Evolutionary conservation across 1,140 invertebrate species (phyloP).

Genomic region (Heliconius hewitsoni): DNA sequence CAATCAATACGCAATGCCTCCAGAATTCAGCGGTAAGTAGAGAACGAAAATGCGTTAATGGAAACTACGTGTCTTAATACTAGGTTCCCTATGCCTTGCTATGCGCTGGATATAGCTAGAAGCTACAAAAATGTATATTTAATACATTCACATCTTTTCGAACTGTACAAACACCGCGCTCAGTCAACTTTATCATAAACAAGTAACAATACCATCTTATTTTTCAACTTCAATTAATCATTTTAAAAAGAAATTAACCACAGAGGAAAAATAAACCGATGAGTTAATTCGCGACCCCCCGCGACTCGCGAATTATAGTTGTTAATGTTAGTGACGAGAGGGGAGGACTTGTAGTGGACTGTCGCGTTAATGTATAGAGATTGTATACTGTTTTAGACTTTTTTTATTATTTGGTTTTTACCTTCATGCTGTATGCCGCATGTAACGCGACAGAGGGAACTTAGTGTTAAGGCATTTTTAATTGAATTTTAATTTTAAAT

Average conservation of each 20-base stretch:
- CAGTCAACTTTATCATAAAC: neutral
- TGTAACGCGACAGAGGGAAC: neutral
- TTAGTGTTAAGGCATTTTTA: neutral
- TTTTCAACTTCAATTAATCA: neutral
- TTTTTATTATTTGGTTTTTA: neutral
- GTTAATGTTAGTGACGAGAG: neutral
- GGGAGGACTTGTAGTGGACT: neutral
- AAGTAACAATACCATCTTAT: neutral
- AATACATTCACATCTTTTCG: too few species aligned
- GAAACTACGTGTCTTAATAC: too few species aligned
- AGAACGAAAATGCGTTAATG: too few species aligned
- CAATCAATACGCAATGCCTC: too few species aligned
- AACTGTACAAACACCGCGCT: neutral
- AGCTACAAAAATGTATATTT: too few species aligned
- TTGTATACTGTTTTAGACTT: neutral
- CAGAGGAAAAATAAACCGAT: neutral
- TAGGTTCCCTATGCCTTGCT: too few species aligned
- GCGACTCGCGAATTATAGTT: neutral
- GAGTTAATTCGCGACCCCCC: constrained; percentile 1
- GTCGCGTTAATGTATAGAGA: neutral
- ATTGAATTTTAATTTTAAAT: neutral
- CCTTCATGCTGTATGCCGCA: neutral
- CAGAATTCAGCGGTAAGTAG: too few species aligned
- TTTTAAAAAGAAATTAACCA: neutral
- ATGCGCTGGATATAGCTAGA: too few species aligned